Evolutionary conservation across 2,888 invertebrate genomes (phyloP), one percentile per base, ranked within the genome.

Genomic region (Craniophora ligustri): DNA sequence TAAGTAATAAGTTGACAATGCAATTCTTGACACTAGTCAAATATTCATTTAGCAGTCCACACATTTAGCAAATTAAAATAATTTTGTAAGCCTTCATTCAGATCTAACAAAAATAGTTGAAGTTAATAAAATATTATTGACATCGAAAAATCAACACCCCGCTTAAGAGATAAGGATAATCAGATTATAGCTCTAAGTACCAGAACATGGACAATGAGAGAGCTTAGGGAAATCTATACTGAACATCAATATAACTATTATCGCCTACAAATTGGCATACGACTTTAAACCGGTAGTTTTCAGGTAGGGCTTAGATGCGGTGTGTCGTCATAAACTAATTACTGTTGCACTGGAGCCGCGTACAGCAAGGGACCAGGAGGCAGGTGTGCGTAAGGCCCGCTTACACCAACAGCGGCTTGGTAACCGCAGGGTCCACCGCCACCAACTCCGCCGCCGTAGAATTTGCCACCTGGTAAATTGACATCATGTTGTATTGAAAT

Each of bases 331-430:
- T 42, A 39, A 48, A 31, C 58, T 39, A 54, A 35, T 95, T 96
- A 96, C 94, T 96, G 96, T 85, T 96, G 96, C 48, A 96, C 96
- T 36, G 96, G 95, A 26, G 96, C 86, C 86, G 96, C 79, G 91
- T 95, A 91, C 86, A 96, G 84, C 71, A 94, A 81, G 4, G 92
- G 91, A 49, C 92, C 80, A 85, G 95, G 88, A 76, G 95, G 85
- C 85, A 94, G 76, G 85, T 96, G 96, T 6, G 95, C 94, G 82
- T 96, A 94, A 10, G 96, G 94, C 40, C 92, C 92, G 50, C 90
- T 76, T 84, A 94, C 84, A 91, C 95, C 92, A 89, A 96, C 92
- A 3, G 95, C 95, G 47, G 95, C 95, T 85, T 95, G 96, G 85
- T 96, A 96, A 46, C 95, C 95, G 81, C 95, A 96, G 0, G 94